Base-by-base conservation (phyloP, 2,113 vertebrate species). In the Mesoclemmys tuberculata region DNA sequence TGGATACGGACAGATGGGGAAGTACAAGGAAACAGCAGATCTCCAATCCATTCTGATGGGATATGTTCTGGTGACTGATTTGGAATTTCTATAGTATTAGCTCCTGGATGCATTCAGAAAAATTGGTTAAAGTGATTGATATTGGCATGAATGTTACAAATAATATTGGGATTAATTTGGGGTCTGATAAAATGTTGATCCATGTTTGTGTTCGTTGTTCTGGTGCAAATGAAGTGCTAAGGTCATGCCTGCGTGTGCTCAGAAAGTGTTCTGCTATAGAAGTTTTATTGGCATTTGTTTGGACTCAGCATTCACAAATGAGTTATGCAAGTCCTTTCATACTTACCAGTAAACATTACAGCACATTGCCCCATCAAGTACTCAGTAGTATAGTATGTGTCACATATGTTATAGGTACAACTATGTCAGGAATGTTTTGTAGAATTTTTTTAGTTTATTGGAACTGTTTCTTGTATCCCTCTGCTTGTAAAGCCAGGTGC, bases 171-270 rank as follows among this genome's bases (percentile, higher is more conserved):
- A 12, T 41, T 38, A 27, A 27, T 77, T 77, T 77, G 35, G 4
- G 19, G 64, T 46, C 14, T 77, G 31, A 19, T 54, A 64, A 46
- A 27, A 27, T 56, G 22, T 29, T 77, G 44, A 77, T 41, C 86
- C 1, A 0, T 75, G 48, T 18, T 88, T 84, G 1, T 49, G 24
- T 87, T 44, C 74, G 56, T 7, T 31, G 82, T 0, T 56, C n/a
- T 0, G 4, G 5, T 16, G 2, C 68, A 48, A 90, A 75, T 35
- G 6, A 35, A 88, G 82, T 0, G 0, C 0, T 0, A 88, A 51
- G 24, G 24, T 19, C 2, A 84, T 86, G 35, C 2, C 0, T 13
- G 8, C 48, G 38, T 44, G 2, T 1, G 0, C 13, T 2, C 61
- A 74, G 64, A 84, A 58, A 75, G 24, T 55, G 55, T 68, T 64